Evolutionary conservation across 2,113 vertebrate species (phyloP).

Genomic region (Papio anubis): DNA sequence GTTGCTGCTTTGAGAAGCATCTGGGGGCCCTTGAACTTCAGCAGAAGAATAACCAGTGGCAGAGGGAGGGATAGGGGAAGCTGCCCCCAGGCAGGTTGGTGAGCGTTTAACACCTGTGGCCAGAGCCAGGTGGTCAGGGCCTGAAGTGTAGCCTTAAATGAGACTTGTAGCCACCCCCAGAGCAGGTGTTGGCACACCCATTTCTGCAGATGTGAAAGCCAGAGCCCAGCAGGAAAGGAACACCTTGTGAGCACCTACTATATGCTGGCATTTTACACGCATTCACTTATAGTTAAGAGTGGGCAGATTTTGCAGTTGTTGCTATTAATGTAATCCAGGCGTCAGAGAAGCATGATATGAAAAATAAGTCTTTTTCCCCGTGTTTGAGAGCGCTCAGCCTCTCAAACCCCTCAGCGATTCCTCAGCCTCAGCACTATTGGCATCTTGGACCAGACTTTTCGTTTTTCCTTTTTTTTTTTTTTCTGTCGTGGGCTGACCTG

Average conservation of each 20-base stretch:
- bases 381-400: background rate
- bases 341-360: background rate
- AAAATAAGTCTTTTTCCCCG: background rate
- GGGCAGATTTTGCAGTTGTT: background rate
- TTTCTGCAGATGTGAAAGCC: background rate
- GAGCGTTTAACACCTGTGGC: background rate
- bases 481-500: background rate
- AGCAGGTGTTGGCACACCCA: background rate
- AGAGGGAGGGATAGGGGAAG: background rate
- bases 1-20: background rate
- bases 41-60: background rate
- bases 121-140: background rate
- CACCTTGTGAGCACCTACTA: too few species aligned
- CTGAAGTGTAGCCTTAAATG: background rate
- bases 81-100: fast-evolving
- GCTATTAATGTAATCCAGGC: background rate
- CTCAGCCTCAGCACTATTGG: background rate
- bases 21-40: background rate
- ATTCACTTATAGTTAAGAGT: background rate
- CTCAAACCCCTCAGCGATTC: background rate
- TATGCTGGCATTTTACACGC: fast-evolving
- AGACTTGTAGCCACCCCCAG: background rate
- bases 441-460: background rate
- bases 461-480: background rate
- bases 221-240: background rate